Conservation (phyloP, 2,113 vertebrate species). For the Albula glossodonta region DNA sequence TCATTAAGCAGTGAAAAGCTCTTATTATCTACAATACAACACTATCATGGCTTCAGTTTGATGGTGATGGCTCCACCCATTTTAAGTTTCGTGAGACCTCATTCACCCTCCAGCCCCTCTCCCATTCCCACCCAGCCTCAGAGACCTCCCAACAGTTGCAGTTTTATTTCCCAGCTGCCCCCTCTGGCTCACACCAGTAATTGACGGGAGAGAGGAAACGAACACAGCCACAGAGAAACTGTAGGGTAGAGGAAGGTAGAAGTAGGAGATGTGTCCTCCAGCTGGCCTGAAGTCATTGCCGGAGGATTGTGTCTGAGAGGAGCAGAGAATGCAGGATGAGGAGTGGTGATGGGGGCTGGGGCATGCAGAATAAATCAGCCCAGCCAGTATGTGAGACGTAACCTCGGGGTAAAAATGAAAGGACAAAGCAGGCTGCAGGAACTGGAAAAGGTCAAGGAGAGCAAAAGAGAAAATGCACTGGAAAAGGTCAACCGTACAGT, state of each 20-base stretch:
- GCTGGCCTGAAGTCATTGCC: background rate
- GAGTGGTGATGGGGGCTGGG: conserved; percentile 16
- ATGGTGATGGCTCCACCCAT: too few relatives aligned
- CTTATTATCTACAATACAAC: too few relatives aligned
- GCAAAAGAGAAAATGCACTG: conserved; percentile 43
- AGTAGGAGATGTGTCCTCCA: too few relatives aligned
- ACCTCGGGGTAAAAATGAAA: conserved; percentile 56
- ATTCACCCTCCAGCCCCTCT: too few relatives aligned
- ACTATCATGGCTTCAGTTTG: too few relatives aligned
- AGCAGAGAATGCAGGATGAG: background rate
- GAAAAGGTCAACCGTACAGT: conserved; percentile 58
- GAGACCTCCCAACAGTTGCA: too few relatives aligned
- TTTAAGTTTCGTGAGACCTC: too few relatives aligned
- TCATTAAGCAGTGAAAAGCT: too few relatives aligned
- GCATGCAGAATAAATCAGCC: conserved; percentile 63
- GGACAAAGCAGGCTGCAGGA: conserved; percentile 51
- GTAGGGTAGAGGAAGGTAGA: background rate
- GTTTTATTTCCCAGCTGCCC: background rate
- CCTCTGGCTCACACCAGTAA: background rate
- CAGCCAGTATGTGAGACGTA: conserved; percentile 54
- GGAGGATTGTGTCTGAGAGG: background rate
- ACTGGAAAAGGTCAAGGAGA: conserved; percentile 68
- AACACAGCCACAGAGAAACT: background rate
- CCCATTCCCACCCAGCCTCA: too few relatives aligned
- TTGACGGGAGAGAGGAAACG: background rate